These are phyloP conservation scores for Halictus ligatus DNA, from an alignment of 2,888 invertebrate species.

Conservation along the genomic window DNA sequence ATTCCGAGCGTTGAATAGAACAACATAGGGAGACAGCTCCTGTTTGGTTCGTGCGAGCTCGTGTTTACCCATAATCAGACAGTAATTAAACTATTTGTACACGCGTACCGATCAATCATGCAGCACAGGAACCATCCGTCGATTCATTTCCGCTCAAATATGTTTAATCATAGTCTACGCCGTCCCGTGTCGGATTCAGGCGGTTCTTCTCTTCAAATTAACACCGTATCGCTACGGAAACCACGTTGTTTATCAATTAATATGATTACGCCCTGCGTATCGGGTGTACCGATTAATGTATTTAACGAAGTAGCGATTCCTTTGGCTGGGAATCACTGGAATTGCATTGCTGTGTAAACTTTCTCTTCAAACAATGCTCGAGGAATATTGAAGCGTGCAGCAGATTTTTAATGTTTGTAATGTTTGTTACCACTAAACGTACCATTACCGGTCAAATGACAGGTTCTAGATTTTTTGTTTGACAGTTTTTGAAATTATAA, in stretches of 20 bases:
- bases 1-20: neutral
- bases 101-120: slow-evolving; percentile 13
- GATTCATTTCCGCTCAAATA: slow-evolving; percentile 19
- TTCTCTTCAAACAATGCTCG: too few species aligned
- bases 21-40: neutral
- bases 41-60: neutral
- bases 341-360: too few species aligned
- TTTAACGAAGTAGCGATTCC: neutral
- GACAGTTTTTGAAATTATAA: too few species aligned
- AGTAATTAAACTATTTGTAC: slow-evolving; percentile 41
- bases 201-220: neutral
- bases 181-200: neutral
- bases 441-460: too few species aligned
- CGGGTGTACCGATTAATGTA: neutral
- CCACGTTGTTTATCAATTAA: neutral
- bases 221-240: neutral
- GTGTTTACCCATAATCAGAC: slow-evolving; percentile 14
- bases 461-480: too few species aligned
- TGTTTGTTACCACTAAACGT: too few species aligned
- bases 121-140: slow-evolving; percentile 17
- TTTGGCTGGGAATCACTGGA: neutral
- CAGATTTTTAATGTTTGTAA: too few species aligned
- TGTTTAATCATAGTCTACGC: slow-evolving; percentile 16
- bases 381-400: too few species aligned
- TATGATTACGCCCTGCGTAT: neutral